phyloP scores from a whole-genome alignment of 2,888 invertebrate species.

The Drosophila meridiana region DNA sequence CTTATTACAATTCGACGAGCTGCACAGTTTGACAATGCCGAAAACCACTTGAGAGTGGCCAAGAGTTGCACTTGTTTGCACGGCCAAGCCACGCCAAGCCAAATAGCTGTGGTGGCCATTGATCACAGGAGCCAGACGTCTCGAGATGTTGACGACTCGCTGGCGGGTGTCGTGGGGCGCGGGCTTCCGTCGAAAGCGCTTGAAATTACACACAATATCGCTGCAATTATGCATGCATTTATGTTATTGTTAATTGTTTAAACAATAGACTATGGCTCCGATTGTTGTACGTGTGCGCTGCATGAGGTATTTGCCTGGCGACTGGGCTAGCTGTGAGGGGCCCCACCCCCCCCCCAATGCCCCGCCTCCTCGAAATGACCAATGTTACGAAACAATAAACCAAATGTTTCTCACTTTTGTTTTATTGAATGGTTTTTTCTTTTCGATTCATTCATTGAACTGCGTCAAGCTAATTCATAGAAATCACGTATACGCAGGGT shows the following conservation, averaged over 20 bases:
- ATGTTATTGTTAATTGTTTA: constrained; percentile 78
- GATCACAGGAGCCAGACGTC: constrained; percentile 21
- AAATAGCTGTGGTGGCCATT: not conserved
- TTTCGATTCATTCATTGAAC: constrained; percentile 60
- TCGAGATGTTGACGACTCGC: constrained; percentile 48
- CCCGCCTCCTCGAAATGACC: too few relatives aligned
- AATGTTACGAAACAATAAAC: constrained; percentile 54
- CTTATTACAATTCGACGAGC: constrained; percentile 23
- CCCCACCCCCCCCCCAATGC: not conserved
- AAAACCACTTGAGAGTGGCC: constrained; percentile 38
- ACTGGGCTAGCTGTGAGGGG: not conserved
- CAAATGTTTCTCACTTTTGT: constrained; percentile 27
- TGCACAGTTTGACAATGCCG: constrained; percentile 51
- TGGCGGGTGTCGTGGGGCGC: constrained; percentile 71
- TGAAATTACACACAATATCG: constrained; percentile 70
- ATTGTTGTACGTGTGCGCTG: constrained; percentile 49
- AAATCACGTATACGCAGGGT: constrained; percentile 35
- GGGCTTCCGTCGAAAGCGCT: constrained; percentile 66
- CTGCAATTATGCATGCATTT: constrained; percentile 65
- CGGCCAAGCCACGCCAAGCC: too few relatives aligned
- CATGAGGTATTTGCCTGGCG: constrained; percentile 40
- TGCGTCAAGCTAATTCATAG: constrained; percentile 45
- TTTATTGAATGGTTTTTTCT: constrained; percentile 55
- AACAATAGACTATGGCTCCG: constrained; percentile 57
- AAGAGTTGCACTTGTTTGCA: constrained; percentile 41